phyloP scores from a whole-genome alignment of 2,113 vertebrate genomes.

The Caretta caretta region DNA sequence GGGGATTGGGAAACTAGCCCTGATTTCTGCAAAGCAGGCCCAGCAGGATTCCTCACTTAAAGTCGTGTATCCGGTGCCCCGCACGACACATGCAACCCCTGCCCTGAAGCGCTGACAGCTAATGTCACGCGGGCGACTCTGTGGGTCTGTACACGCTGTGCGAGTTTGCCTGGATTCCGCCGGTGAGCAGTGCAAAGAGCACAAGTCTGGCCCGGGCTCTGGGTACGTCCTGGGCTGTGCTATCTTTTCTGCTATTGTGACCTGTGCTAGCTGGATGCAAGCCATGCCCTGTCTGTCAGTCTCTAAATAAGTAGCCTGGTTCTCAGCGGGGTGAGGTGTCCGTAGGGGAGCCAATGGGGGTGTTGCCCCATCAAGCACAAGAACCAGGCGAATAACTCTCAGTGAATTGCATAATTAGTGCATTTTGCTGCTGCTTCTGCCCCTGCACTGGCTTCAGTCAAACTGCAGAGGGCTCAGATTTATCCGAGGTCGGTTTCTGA shows the following conservation, averaged over 20 bases:
- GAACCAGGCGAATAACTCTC: neutral
- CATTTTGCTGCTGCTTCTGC: neutral
- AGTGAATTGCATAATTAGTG: neutral
- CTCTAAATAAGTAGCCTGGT: neutral
- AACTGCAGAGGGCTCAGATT: neutral
- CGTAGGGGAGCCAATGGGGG: neutral
- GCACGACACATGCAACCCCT: neutral
- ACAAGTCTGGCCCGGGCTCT: accelerated
- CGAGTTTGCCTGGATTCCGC: too few species aligned
- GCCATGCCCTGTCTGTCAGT: too few species aligned
- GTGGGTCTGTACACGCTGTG: too few species aligned
- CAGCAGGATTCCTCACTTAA: neutral
- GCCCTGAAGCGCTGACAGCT: neutral
- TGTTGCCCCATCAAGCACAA: neutral
- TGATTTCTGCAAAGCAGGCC: neutral
- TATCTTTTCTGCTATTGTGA: too few species aligned
- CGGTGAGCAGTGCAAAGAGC: too few species aligned
- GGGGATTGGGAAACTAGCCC: neutral
- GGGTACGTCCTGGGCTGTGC: neutral
- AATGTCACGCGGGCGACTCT: too few species aligned
- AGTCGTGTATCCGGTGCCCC: neutral
- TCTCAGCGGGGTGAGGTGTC: neutral
- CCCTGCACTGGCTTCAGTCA: neutral
- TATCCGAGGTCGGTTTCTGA: neutral
- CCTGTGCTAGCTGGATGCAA: neutral